A percentile compares a stretch with the other conserved stretches of the same genome.
phyloP scores from a whole-genome alignment of 1,140 invertebrate genomes.

The Parasteatoda tepidariorum region DNA sequence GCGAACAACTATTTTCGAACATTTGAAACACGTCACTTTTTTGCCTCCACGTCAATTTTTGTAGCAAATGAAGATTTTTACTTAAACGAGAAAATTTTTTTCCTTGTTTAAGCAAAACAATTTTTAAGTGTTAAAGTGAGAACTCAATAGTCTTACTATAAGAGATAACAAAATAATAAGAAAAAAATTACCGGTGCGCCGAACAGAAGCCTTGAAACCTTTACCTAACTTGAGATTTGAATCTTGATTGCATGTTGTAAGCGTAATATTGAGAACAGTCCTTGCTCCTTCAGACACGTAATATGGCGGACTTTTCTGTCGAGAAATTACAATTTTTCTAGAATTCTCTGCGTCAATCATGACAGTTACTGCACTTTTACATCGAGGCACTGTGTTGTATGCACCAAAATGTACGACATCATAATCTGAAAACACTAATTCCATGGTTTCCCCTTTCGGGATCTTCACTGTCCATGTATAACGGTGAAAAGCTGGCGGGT shows the following conservation, averaged over 20 bases:
- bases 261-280: slow-evolving; percentile 50
- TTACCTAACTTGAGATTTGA: slow-evolving; percentile 4
- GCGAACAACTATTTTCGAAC: no score
- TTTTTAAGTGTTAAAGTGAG: no score
- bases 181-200: slow-evolving; percentile 43
- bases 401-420: slow-evolving; percentile 63
- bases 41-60: no score
- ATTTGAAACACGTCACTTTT: no score
- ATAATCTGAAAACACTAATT: slow-evolving; percentile 63
- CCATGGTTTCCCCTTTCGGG: slow-evolving; percentile 41
- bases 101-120: no score
- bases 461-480: slow-evolving; percentile 62
- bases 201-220: slow-evolving; percentile 62
- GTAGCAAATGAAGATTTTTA: no score
- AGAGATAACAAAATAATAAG: no score
- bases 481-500: slow-evolving; percentile 61
- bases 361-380: slow-evolving; percentile 55
- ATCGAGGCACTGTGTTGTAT: slow-evolving; percentile 61
- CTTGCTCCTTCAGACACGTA: slow-evolving; percentile 60
- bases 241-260: slow-evolving; percentile 63
- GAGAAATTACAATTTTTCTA: slow-evolving; percentile 23
- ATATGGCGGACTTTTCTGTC: slow-evolving; percentile 61
- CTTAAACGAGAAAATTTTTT: no score
- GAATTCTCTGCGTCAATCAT: background rate
- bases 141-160: no score